Evolutionary conservation across 2,797 vertebrate species (phyloP).

Genomic region (Pantherophis alleghaniensis): DNA sequence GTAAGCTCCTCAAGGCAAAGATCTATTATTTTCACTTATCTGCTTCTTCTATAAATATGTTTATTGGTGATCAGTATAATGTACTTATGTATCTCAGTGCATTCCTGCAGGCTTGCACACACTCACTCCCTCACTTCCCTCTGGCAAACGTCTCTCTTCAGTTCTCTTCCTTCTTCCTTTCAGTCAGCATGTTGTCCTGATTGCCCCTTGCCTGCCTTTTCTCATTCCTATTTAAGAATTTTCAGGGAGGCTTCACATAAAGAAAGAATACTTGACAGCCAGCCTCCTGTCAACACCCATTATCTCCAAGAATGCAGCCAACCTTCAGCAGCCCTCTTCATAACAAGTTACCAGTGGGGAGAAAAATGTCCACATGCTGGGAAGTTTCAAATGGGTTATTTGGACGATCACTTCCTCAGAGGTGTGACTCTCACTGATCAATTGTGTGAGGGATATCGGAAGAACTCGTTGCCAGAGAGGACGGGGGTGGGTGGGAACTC

Average conservation of each 20-base stretch:
- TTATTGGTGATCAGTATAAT: accelerated
- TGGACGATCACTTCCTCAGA: background rate
- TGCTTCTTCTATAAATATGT: background rate
- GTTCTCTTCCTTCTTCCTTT: background rate
- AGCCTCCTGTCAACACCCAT: constrained; percentile 55
- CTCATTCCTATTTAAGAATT: constrained; percentile 18
- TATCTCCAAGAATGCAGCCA: constrained; percentile 46
- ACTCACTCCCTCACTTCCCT: background rate
- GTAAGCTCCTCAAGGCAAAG: background rate
- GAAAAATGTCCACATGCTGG: constrained; percentile 46
- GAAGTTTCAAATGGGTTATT: constrained; percentile 15
- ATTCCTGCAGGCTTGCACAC: background rate
- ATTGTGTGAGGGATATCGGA: background rate
- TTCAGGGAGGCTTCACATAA: constrained; percentile 4
- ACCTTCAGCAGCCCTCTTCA: constrained; percentile 19
- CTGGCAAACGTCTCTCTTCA: background rate
- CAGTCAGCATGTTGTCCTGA: background rate
- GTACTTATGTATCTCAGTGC: constrained; percentile 1
- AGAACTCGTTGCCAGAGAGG: background rate
- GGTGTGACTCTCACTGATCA: background rate
- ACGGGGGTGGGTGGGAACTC: background rate
- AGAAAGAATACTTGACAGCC: constrained; percentile 37
- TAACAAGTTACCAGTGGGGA: constrained; percentile 27
- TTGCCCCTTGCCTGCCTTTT: background rate
- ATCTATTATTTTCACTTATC: background rate